These are phyloP conservation scores for human DNA, from an alignment of 2,113 vertebrate genomes.

Conservation along the genomic window DNA sequence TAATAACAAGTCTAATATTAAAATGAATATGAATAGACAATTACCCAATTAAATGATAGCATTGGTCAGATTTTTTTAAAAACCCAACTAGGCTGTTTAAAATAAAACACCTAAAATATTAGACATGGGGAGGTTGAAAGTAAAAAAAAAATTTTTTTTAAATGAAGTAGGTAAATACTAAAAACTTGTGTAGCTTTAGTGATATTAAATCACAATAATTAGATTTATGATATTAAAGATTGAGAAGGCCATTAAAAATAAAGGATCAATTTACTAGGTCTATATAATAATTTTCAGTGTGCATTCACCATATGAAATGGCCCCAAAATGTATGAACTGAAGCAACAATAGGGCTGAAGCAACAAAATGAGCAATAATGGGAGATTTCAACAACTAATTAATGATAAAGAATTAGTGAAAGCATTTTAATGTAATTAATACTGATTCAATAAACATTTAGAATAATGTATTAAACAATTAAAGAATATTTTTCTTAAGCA, in stretches of 20 bases:
- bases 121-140: not conserved
- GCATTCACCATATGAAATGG: not conserved
- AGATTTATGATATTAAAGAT: not conserved
- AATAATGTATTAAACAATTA: not conserved
- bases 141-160: not conserved
- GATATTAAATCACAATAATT: not conserved
- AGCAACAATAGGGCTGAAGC: not conserved
- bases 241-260: not conserved
- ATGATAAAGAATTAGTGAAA: not conserved
- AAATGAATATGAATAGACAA: not conserved
- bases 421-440: not conserved
- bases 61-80: not conserved
- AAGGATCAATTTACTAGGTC: not conserved
- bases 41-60: not conserved
- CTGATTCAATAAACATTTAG: not conserved
- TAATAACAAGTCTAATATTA: not conserved
- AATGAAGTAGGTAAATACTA: not conserved
- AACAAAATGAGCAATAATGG: not conserved
- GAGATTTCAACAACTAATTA: not conserved
- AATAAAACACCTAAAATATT: not conserved
- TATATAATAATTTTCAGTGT: slow-evolving; percentile 12
- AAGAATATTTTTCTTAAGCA: not conserved
- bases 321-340: not conserved
- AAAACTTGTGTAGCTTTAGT: not conserved
- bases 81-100: not conserved